Percentiles rank a stretch among this genome's conserved stretches.
phyloP scores from a whole-genome alignment of 2,113 vertebrate species.

The Cochlearius cochlearius region DNA sequence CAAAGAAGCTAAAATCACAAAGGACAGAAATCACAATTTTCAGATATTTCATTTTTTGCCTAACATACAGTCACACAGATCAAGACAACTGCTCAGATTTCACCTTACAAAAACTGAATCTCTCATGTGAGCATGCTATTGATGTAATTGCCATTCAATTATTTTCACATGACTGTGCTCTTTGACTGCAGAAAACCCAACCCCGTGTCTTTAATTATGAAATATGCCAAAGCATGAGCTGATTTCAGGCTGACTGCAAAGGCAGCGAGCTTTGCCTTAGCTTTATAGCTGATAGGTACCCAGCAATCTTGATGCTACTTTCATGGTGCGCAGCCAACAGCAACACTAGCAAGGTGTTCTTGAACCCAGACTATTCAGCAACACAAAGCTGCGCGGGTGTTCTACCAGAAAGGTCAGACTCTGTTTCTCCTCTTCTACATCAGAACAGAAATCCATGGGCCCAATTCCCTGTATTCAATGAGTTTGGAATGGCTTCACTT shows the following conservation, averaged over 20 bases:
- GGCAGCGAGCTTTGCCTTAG: background rate
- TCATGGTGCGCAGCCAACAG: background rate
- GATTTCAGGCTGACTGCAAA: background rate
- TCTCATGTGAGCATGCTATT: background rate
- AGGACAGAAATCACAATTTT: background rate
- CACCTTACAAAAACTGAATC: background rate
- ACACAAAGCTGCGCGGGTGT: background rate
- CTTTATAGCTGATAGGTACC: background rate
- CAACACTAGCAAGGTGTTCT: background rate
- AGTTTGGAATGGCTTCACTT: background rate
- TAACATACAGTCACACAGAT: background rate
- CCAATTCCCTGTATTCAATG: background rate
- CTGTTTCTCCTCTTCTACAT: background rate
- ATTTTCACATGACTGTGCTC: background rate
- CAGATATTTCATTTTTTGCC: background rate
- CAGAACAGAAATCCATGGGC: accelerated
- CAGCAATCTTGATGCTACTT: background rate
- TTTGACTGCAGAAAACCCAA: background rate
- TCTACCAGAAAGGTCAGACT: background rate
- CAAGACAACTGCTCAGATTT: background rate
- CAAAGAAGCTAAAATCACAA: background rate
- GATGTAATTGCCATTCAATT: slow-evolving; percentile 12
- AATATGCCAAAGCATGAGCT: background rate
- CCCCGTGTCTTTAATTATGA: background rate
- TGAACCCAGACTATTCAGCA: background rate